phyloP scores from a whole-genome alignment of 2,113 vertebrate genomes.

The Gambusia affinis region DNA sequence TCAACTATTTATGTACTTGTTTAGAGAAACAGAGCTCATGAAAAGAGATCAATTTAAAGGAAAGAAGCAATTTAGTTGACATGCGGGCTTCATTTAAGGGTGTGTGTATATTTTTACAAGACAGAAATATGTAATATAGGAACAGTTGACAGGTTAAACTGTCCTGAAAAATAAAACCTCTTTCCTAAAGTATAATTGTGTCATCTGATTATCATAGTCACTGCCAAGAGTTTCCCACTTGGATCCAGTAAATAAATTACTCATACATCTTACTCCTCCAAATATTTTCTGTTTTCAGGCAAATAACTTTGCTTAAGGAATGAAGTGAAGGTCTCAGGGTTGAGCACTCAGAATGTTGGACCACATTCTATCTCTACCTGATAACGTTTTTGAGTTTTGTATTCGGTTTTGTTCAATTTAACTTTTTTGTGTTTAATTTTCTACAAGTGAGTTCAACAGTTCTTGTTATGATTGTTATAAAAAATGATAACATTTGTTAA shows the following conservation, averaged over 20 bases:
- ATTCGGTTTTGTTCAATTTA: background rate
- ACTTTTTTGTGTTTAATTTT: background rate
- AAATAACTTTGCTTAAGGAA: conserved; percentile 54
- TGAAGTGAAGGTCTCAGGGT: conserved; percentile 29
- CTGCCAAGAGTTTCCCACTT: conserved; percentile 36
- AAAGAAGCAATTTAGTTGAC: conserved; percentile 22
- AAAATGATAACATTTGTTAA: no score
- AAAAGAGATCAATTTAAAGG: conserved; percentile 24
- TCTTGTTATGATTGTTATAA: background rate
- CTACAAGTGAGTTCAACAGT: background rate
- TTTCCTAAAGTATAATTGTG: conserved; percentile 49
- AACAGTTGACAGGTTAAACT: conserved; percentile 11
- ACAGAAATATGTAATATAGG: conserved; percentile 15
- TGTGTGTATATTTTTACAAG: conserved; percentile 37
- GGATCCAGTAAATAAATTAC: conserved; percentile 33
- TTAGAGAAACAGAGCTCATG: conserved; percentile 55
- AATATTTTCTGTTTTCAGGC: conserved; percentile 39
- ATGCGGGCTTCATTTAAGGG: conserved; percentile 15
- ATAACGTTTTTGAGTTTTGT: background rate
- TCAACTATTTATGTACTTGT: conserved; percentile 52
- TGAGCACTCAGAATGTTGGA: conserved; percentile 13
- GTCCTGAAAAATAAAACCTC: conserved; percentile 19
- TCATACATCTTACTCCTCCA: conserved; percentile 36
- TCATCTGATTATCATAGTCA: conserved; percentile 19
- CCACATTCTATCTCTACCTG: conserved; percentile 9